Evolutionary conservation across 2,797 vertebrate species (phyloP), one percentile per base, ranked within the genome.

Genomic region (Sebastes cheni): DNA sequence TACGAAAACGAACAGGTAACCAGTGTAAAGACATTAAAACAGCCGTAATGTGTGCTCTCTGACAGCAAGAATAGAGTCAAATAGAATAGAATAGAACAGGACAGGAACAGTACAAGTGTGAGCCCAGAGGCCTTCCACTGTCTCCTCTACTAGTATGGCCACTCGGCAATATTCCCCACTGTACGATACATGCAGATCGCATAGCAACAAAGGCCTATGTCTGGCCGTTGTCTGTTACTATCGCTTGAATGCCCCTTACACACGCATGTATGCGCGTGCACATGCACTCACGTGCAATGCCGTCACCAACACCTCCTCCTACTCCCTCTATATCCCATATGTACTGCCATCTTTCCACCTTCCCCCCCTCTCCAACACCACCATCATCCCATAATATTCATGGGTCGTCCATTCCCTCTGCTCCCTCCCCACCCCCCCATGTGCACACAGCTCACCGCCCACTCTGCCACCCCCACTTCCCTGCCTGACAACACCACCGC

Each of bases 331-430:
- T 95, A 95, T 95, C 95, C 95, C 94, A 96, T 96, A 95, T 80
- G 91, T 69, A 81, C 81, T 67, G 84, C 80, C 77, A 79, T 85
- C 88, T 84, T 76, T 85, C 84, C 83, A 91, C 82, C 84, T 87
- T 79, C 7, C 75, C 13, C 72, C 81, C 77, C 84, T 88, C 86
- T 79, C 70, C 82, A 75, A 42, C 79, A 46, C 75, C 71, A 61
- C 77, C 84, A 92, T 85, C 92, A 95, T 94, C 95, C 96, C 95
- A 96, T 96, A 96, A 96, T 95, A 91, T 92, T 89, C 92, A 90
- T 81, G 83, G 86, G 82, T 87, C 81, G 86, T 90, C 91, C 89
- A 78, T 86, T 90, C 83, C 92, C 92, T 88, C 90, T 86, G 86
- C 92, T 93, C 94, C 93, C 93, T 82, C 90, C 90, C 90, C 83